Evolutionary conservation across 2,888 invertebrate genomes (phyloP).

Genomic region (Plagodis pulveraria): DNA sequence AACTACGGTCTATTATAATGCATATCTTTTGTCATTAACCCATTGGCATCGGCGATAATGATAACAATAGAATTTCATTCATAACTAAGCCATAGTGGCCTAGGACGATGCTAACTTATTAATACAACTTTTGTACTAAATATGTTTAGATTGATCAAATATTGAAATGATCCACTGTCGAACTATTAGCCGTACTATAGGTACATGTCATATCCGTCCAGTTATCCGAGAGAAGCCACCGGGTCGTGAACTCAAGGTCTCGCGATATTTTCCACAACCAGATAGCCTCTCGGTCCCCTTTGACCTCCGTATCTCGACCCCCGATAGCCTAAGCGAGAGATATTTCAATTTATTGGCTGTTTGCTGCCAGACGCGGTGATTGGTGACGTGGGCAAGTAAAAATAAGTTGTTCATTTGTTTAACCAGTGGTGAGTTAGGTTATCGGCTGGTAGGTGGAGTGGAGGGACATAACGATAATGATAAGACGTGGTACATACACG

Average conservation of each 20-base stretch:
- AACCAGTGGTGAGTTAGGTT: background rate
- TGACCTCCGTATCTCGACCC: conserved; percentile 15
- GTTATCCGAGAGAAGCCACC: conserved; percentile 18
- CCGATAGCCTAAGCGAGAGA: conserved; percentile 44
- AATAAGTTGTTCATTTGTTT: background rate
- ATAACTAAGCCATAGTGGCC: too few species aligned
- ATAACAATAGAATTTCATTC: too few species aligned
- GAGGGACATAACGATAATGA: too few species aligned
- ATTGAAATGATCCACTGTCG: too few species aligned
- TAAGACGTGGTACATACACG: too few species aligned
- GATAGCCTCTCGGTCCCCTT: conserved; percentile 46
- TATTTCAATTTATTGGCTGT: conserved; percentile 56
- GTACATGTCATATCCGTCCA: conserved; percentile 4
- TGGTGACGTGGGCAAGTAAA: conserved; percentile 21
- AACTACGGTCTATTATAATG: too few species aligned
- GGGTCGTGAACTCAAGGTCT: conserved; percentile 36
- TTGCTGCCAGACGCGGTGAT: conserved; percentile 33
- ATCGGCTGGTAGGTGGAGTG: background rate
- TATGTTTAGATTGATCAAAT: too few species aligned
- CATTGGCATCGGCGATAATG: too few species aligned
- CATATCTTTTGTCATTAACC: too few species aligned
- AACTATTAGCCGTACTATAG: too few species aligned
- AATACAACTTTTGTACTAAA: too few species aligned
- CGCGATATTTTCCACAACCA: conserved; percentile 47
- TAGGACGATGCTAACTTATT: too few species aligned